Percentiles rank a stretch among this genome's conserved stretches.
phyloP scores from a whole-genome alignment of 1,140 invertebrate genomes.

The Probaryconus sp. region DNA sequence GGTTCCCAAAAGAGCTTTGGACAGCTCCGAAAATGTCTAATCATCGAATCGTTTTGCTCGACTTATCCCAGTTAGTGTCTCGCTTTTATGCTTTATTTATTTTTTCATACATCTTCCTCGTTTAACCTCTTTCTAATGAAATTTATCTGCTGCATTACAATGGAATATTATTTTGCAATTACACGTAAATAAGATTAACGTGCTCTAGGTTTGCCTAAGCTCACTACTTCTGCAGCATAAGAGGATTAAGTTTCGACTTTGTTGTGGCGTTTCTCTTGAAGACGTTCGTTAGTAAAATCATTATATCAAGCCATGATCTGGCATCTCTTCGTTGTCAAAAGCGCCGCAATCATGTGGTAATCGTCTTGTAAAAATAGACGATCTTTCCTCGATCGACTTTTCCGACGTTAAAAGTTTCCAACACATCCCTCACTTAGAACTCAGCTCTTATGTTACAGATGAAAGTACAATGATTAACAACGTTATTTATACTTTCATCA shows the following conservation, averaged over 20 bases:
- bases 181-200: constrained; percentile 16
- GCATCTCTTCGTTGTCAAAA: constrained; percentile 40
- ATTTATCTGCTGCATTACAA: too few relatives aligned
- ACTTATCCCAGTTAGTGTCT: constrained; percentile 46
- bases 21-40: constrained; percentile 58
- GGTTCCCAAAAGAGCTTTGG: constrained; percentile 53
- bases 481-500: constrained; percentile 1
- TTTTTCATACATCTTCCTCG: constrained; percentile 8
- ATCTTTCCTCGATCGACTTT: background rate
- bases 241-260: constrained; percentile 72
- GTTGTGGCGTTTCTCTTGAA: constrained; percentile 71
- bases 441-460: too few relatives aligned
- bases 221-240: constrained; percentile 59
- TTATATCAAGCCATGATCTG: constrained; percentile 44
- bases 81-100: constrained; percentile 18
- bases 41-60: constrained; percentile 61
- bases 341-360: constrained; percentile 47
- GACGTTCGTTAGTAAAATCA: constrained; percentile 75
- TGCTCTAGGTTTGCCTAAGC: too few relatives aligned
- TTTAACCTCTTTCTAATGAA: constrained; percentile 17
- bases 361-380: constrained; percentile 38
- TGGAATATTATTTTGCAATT: constrained; percentile 10
- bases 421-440: too few relatives aligned
- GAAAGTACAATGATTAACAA: too few relatives aligned
- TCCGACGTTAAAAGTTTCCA: too few relatives aligned